Base-by-base conservation (phyloP, 2,113 vertebrate genomes). In the Halcyon senegalensis region DNA sequence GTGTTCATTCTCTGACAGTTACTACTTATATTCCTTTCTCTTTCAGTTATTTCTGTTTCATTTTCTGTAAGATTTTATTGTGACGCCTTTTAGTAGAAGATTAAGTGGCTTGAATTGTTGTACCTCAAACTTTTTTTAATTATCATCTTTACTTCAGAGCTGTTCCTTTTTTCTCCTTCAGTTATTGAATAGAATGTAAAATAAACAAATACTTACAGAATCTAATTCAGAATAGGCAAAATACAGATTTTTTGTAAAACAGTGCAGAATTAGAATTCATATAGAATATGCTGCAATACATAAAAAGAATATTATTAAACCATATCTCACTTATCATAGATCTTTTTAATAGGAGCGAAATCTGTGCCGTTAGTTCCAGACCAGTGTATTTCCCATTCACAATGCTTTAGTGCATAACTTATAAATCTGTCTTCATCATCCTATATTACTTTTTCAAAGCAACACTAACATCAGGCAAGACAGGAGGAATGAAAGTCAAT, bases 391-490 rank as follows among this genome's bases (percentile, higher is more conserved):
- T 97, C 70, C 91, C 80, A 96, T 96, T 98, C 92, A 96, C 81
- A 95, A 6, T 93, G 83, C 83, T 97, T 97, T 97, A 98, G 85
- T 95, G 73, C 93, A 84, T 96, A 96, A 90, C 96, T 97, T 97
- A 97, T 67, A 96, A 94, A 97, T 97, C 94, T 96, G 39, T 97
- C 96, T 91, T 97, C 96, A 95, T 97, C 94, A 97, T 76, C 63
- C 80, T 90, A 24, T 97, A 94, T 97, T 93, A 96, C 91, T 97
- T 97, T 96, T 96, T 89, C 77, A 94, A 97, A 97, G 89, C 64
- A 96, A 93, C 84, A 84, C 89, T 97, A 96, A 90, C 72, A 86
- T 91, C 78, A 94, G 81, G 89, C 62, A 93, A 91, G 89, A 68
- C 60, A 92, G 81, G 84, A 94, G 96, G 96, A 97, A 68, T 58